These are phyloP conservation scores for Drosophila lini DNA, from an alignment of 1,140 invertebrate genomes.

Conservation along the genomic window DNA sequence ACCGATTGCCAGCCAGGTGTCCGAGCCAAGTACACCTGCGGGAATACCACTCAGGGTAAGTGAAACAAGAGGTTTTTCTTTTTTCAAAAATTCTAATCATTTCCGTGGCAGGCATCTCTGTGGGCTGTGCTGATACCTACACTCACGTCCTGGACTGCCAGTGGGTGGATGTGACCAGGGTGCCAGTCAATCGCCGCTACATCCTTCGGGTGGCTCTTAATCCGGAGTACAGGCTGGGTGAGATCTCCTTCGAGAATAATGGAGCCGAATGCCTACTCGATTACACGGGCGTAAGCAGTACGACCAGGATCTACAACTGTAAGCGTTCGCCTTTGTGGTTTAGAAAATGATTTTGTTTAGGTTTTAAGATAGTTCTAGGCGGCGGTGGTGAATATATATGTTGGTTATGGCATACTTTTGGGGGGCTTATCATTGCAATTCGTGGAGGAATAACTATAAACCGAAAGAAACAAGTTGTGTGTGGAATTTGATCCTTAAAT, in stretches of 20 bases:
- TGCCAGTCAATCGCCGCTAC: constrained; percentile 92
- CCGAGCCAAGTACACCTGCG: constrained; percentile 91
- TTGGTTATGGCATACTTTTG: constrained; percentile 23
- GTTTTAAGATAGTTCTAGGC: constrained; percentile 1
- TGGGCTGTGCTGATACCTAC: constrained; percentile 97
- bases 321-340: constrained; percentile 86
- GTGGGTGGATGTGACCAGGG: constrained; percentile 97
- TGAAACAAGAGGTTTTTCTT: constrained; percentile 66
- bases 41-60: constrained; percentile 93
- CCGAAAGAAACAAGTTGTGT: background rate
- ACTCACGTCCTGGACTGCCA: constrained; percentile 97
- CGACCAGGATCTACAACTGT: constrained; percentile 91
- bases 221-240: constrained; percentile 90
- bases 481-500: background rate
- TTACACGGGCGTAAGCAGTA: constrained; percentile 88
- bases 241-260: constrained; percentile 96
- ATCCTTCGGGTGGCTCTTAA: constrained; percentile 93
- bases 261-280: constrained; percentile 92
- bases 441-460: background rate
- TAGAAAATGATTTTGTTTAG: constrained; percentile 26
- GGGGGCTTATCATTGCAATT: background rate
- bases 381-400: background rate
- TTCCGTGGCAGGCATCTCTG: constrained; percentile 90
- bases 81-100: no score
- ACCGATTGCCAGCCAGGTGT: constrained; percentile 92